Base-by-base conservation (phyloP, 2,888 invertebrate genomes). In the Lacanobia wlatinum region DNA sequence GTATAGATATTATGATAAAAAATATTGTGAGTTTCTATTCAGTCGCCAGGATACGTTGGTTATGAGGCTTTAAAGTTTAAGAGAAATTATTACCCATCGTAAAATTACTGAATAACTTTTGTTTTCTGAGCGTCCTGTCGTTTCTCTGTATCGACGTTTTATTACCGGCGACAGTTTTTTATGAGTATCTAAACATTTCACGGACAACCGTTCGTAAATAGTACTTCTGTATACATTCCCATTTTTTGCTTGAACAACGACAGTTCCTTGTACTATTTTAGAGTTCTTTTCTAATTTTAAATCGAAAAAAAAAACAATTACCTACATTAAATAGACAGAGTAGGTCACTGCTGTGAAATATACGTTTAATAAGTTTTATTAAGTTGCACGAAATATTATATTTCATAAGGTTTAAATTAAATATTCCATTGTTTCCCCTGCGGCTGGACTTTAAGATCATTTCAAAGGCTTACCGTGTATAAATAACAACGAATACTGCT, bases 401-500 rank as follows among this genome's bases (percentile, higher is more conserved):
- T 74, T 78, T 73, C 78, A 76, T 77, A 68, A 63, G 75, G 70
- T 81, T 71, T 74, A 87, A 88, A 90, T 89, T 88, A 89, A 91
- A 90, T 89, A 91, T 90, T 88, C 88, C 87, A 91, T 92, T 92
- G 90, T 93, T 93, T 92, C 87, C 90, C 85, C 87, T 75, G 85
- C 86, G 89, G 90, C 88, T 78, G 83, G 76, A 90, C 88, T 88
- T 89, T 86, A 87, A 89, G 87, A 88, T 87, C 85, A 87, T 90
- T 91, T 89, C 90, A 92, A 94, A 92, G 88, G 89, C 83, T 87
- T 88, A 87, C 89, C 87, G 87, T 85, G 87, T 91, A 91, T 92
- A 91, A 93, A 93, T 92, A 94, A 92, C 88, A 91, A 90, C 89
- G 88, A 88, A 88, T 84, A 87, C 88, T 91, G 92, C 89, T 92